Base-by-base conservation (phyloP, 1,140 invertebrate genomes). In the Leptonema lineaticorne region DNA sequence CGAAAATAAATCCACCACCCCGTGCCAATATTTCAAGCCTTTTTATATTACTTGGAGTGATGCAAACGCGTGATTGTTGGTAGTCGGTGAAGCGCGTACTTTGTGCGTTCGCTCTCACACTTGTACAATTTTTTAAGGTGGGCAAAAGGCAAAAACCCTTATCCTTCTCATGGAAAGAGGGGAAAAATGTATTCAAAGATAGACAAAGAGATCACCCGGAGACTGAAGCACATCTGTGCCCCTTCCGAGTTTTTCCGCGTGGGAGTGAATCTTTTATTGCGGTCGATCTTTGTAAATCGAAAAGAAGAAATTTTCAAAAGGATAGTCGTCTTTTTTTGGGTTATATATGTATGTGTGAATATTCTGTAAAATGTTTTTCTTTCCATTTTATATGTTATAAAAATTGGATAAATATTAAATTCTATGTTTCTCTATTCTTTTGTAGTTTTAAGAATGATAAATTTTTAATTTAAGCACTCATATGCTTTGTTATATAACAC, bases 131-230 rank as follows among this genome's bases (percentile, higher is more conserved):
- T 41, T 33, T 11, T 1, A 24, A 53, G 2, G 50, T 53, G n/a
- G 20, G 27, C 24, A 24, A 4, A 41, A 16, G 9, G 16, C 11
- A 9, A 41, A 9, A 11, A 16, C n/a, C 4, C 22, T 9, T 45
- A 45, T 45, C 37, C 37, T 3, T 45, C 14, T 22, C 50, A 16
- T 2, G 11, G 37, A 53, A 29, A 50, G 27, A 46, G 62, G 16
- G 37, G 33, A 45, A 64, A 50, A 64, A 64, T 64, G 45, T 64
- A 64, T 64, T 64, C 62, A 64, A 64, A 64, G 62, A 64, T 64
- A 64, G 62, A 64, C 62, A 64, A 64, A 64, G 50, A 64, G 45
- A 50, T 50, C 45, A 9, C 27, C 27, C 6, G n/a, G n/a, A n/a
- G n/a, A n/a, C n/a, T n/a, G n/a, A n/a, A 7, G 7, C 24, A 26